phyloP scores from a whole-genome alignment of 2,113 vertebrate species.

The Nanorana parkeri region DNA sequence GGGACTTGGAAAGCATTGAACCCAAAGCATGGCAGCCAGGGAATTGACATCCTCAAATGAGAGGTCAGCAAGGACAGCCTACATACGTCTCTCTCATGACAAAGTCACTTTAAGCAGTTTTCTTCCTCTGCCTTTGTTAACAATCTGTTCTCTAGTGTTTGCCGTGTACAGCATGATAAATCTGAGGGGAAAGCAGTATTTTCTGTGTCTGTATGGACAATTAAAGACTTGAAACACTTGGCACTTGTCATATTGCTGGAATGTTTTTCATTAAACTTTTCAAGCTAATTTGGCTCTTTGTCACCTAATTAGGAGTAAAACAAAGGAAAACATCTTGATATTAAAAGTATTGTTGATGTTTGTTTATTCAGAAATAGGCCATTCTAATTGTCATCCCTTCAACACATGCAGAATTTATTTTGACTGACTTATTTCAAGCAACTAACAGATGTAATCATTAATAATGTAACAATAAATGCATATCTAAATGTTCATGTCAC shows the following conservation, averaged over 20 bases:
- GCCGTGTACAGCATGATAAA: no score
- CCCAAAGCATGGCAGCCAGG: no score
- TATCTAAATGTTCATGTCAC: conserved; percentile 41
- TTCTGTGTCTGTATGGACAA: no score
- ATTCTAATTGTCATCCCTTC: background rate
- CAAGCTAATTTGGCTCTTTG: background rate
- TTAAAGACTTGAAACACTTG: background rate
- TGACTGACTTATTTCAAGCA: background rate
- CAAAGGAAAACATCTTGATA: no score
- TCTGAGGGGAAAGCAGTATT: no score
- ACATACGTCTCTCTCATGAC: no score
- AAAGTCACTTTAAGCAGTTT: no score
- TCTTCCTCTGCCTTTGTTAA: no score
- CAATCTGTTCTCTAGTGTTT: no score
- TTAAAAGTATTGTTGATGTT: background rate
- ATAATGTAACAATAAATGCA: conserved; percentile 48
- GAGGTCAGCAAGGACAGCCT: no score
- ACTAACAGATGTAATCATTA: conserved; percentile 51
- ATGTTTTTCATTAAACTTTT: background rate
- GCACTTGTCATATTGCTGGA: background rate
- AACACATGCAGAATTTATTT: conserved; percentile 8
- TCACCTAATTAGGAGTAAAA: background rate
- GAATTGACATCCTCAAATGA: no score
- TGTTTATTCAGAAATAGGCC: background rate
- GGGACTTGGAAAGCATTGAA: no score